Evolutionary conservation across 2,888 invertebrate genomes (phyloP).

Genomic region (Leptinotarsa rubiginosa): DNA sequence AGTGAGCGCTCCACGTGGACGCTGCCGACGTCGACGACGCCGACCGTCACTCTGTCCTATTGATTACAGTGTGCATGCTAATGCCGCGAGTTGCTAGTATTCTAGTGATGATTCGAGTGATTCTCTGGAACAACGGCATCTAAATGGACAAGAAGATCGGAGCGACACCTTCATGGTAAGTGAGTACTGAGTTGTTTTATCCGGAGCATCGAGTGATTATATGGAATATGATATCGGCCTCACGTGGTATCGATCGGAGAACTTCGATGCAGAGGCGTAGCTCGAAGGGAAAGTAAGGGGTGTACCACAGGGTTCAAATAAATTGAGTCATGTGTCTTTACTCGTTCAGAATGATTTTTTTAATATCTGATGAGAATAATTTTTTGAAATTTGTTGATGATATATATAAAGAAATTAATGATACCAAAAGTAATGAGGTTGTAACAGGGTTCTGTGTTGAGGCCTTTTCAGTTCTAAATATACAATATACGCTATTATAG

Average conservation of each 20-base stretch:
- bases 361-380: too few relatives aligned
- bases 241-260: conserved; percentile 64
- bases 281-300: not conserved
- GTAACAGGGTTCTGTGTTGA: too few relatives aligned
- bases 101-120: conserved; percentile 45
- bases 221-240: conserved; percentile 65
- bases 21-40: conserved; percentile 27
- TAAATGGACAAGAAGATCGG: conserved; percentile 22
- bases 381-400: too few relatives aligned
- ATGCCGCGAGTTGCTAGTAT: conserved; percentile 56
- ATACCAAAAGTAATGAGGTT: too few relatives aligned
- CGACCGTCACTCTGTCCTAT: conserved; percentile 53
- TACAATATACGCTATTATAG: too few relatives aligned
- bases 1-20: conserved; percentile 55
- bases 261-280: conserved; percentile 44
- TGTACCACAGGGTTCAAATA: not conserved
- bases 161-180: conserved; percentile 31
- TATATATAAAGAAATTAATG: too few relatives aligned
- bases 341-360: too few relatives aligned
- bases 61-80: conserved; percentile 56
- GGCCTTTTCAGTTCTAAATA: too few relatives aligned
- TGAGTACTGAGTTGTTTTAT: conserved; percentile 26
- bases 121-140: conserved; percentile 9
- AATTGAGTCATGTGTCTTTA: not conserved
- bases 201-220: conserved; percentile 55